phyloP scores from a whole-genome alignment of 2,888 invertebrate species.

The Oxytorus armatus region DNA sequence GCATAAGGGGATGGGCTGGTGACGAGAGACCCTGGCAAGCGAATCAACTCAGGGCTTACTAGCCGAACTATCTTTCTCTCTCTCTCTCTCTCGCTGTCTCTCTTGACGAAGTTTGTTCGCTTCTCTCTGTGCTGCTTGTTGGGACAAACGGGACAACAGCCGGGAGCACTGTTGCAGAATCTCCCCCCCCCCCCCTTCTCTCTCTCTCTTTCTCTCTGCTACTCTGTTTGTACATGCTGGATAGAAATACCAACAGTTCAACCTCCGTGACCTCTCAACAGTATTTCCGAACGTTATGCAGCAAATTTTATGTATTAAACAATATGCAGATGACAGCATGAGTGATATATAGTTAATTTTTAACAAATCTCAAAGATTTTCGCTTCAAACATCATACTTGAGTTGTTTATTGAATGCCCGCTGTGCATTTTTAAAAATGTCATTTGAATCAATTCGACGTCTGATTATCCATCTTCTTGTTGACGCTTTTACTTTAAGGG shows the following conservation, averaged over 20 bases:
- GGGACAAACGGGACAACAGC: conserved; percentile 46
- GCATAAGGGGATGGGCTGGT: conserved; percentile 37
- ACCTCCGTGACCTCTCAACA: no score
- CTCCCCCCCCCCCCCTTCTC: neutral
- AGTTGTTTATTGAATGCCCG: no score
- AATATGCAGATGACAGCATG: neutral
- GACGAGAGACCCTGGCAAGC: conserved; percentile 60
- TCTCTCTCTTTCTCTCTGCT: neutral
- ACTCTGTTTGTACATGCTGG: neutral
- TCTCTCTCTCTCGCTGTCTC: neutral
- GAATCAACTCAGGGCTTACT: conserved; percentile 45
- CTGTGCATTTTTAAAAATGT: no score
- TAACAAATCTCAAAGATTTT: no score
- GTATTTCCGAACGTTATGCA: neutral
- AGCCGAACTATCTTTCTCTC: conserved; percentile 24
- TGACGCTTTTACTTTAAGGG: no score
- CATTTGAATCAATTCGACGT: no score
- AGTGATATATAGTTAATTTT: neutral
- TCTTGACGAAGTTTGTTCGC: conserved; percentile 48
- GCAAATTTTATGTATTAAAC: neutral
- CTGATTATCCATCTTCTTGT: no score
- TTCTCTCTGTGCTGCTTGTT: conserved; percentile 23
- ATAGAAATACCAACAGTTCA: neutral
- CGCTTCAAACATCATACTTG: no score
- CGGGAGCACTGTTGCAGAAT: conserved; percentile 39